phyloP scores from a whole-genome alignment of 2,888 invertebrate genomes.

The Scaptomyza caliginosa region DNA sequence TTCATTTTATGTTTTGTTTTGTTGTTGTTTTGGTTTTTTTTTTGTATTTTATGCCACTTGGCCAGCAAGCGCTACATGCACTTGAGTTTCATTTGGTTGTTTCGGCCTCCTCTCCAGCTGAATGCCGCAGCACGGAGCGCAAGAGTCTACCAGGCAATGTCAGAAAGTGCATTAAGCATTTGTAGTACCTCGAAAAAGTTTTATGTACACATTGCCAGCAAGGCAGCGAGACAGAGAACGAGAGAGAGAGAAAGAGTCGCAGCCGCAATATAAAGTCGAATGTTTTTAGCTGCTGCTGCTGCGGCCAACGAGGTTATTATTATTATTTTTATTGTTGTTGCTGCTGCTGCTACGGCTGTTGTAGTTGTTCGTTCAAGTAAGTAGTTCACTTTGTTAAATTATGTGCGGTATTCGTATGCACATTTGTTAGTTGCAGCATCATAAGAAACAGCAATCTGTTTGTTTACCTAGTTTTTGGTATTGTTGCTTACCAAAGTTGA shows the following conservation, averaged over 20 bases:
- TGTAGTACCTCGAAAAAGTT: conserved; percentile 67
- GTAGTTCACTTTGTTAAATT: conserved; percentile 69
- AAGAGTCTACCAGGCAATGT: conserved; percentile 49
- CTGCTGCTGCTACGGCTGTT: conserved; percentile 13
- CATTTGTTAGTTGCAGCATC: conserved; percentile 25
- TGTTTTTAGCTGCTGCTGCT: conserved; percentile 26
- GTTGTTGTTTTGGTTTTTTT: conserved; percentile 27
- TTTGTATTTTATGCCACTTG: conserved; percentile 57
- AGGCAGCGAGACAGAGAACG: background rate
- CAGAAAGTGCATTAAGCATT: conserved; percentile 75
- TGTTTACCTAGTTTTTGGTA: conserved; percentile 2
- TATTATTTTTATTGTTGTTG: conserved; percentile 51
- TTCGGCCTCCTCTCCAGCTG: conserved; percentile 33
- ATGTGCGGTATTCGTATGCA: conserved; percentile 63
- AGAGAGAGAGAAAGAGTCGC: conserved; percentile 20
- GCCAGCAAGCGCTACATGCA: conserved; percentile 70
- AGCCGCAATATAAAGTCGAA: conserved; percentile 72
- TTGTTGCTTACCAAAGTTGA: no score
- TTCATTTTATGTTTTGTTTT: conserved; percentile 14
- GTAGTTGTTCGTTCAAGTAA: conserved; percentile 46
- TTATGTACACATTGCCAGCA: conserved; percentile 67
- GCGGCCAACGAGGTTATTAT: conserved; percentile 53
- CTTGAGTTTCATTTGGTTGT: conserved; percentile 77
- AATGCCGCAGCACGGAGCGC: background rate
- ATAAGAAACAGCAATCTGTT: conserved; percentile 14